Base-by-base conservation (phyloP, 2,113 vertebrate species). In the Ornithorhynchus anatinus region DNA sequence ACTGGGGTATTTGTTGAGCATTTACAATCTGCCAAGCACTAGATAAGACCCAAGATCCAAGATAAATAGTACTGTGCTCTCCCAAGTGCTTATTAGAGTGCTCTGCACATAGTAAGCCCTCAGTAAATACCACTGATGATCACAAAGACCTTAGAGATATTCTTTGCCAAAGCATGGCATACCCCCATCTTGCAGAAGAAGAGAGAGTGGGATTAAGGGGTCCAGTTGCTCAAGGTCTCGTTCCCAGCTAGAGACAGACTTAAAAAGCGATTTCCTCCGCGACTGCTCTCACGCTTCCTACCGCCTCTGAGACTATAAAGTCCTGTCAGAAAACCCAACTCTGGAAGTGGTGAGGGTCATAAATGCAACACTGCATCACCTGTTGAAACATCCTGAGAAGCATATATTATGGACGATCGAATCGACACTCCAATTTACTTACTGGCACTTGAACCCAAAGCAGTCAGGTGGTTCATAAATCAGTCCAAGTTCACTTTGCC, bases 401-500 rank as follows among this genome's bases (percentile, higher is more conserved):
- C 27, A 1, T 80, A 43, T 72, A 51, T 83, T 83, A 79, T 87
- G 80, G 53, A 63, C 1, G 1, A 44, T 70, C 43, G 45, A 89
- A 86, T 89, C 44, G 69, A 84, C 80, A 77, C 80, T 84, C 71
- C 86, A 15, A 79, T 64, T 70, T 82, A 83, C 20, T 85, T 72
- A 80, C 78, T 59, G 83, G 80, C 63, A 61, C 47, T 80, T 48
- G 70, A 78, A 79, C 73, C 65, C 71, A 88, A 79, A 45, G 62
- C 38, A 77, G 37, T 53, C 75, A 80, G 53, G 47, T 4, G 32
- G 62, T 77, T 89, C 88, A 85, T 86, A 91, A 92, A 89, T 91
- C 75, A 85, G 20, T 60, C 74, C 70, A 56, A 72, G 80, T 62
- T 60, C 57, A 69, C 75, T 81, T 69, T 43, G 59, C 66, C 52